Evolutionary conservation across 1,140 invertebrate genomes (phyloP).

Genomic region (Scaptomyza graminum): DNA sequence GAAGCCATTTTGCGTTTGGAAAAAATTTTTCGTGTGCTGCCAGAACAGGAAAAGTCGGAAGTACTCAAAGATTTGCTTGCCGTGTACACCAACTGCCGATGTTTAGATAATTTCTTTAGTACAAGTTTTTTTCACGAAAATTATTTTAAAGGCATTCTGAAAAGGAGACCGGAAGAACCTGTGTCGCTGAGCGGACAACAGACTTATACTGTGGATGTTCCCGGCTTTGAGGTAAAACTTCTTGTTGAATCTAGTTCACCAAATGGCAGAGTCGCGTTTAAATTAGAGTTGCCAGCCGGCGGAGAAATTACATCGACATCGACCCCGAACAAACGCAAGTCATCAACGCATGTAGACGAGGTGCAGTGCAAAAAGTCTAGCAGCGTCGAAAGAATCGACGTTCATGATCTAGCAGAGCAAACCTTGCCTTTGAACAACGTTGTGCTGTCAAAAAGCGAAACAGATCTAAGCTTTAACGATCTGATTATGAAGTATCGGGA

Average conservation of each 20-base stretch:
- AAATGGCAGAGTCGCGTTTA: not conserved
- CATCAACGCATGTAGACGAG: constrained; percentile 57
- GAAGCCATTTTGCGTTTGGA: constrained; percentile 90
- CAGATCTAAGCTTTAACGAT: constrained; percentile 12
- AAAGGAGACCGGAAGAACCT: constrained; percentile 1
- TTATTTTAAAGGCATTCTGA: constrained; percentile 50
- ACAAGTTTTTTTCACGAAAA: constrained; percentile 93
- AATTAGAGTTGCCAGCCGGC: not conserved
- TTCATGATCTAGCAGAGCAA: constrained; percentile 27
- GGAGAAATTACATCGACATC: constrained; percentile 20
- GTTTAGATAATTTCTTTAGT: constrained; percentile 92
- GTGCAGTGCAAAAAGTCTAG: constrained; percentile 64
- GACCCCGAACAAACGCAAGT: constrained; percentile 67
- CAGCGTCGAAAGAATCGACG: constrained; percentile 30
- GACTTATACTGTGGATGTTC: not conserved
- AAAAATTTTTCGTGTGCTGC: constrained; percentile 91
- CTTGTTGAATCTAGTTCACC: not conserved
- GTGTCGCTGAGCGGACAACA: not conserved
- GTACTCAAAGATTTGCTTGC: constrained; percentile 85
- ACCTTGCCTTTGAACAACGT: constrained; percentile 10
- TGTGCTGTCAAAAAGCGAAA: constrained; percentile 22
- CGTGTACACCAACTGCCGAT: constrained; percentile 94
- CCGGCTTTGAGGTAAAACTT: not conserved
- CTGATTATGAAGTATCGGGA: constrained; percentile 45
- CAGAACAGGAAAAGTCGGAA: constrained; percentile 87